Conservation (phyloP, 2,113 vertebrate species). For the Psittacara wagleri region DNA sequence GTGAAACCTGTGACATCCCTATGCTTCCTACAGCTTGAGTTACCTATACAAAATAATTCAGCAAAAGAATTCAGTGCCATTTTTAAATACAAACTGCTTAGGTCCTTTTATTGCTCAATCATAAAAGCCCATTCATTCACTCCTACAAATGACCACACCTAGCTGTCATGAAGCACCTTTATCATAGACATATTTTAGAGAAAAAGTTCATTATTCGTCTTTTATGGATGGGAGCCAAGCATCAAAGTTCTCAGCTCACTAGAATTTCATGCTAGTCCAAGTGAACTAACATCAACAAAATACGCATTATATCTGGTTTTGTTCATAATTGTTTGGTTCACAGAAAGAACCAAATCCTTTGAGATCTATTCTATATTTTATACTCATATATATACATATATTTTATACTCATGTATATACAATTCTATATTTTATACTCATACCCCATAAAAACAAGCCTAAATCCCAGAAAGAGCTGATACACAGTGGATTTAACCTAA, state of each 20-base stretch:
- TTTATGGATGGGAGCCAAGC: neutral
- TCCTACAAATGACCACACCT: neutral
- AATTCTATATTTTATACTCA: neutral
- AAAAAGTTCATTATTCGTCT: neutral
- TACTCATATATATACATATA: neutral
- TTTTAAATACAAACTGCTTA: neutral
- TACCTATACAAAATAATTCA: slow-evolving; percentile 73
- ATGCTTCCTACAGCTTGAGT: slow-evolving; percentile 84
- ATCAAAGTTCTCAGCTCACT: neutral
- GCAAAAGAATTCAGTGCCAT: neutral
- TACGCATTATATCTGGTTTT: neutral
- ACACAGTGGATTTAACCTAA: neutral
- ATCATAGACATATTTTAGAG: neutral
- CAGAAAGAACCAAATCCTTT: neutral
- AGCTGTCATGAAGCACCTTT: neutral
- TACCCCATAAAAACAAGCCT: neutral
- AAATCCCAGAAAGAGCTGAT: neutral
- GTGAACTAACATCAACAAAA: neutral
- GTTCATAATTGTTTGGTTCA: neutral
- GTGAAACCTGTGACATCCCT: slow-evolving; percentile 79
- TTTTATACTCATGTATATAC: neutral
- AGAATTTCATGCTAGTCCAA: neutral
- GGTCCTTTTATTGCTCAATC: neutral
- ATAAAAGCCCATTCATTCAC: neutral
- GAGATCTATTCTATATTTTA: neutral